Evolutionary conservation across 2,113 vertebrate species (phyloP), one percentile per base, ranked within the genome.

Genomic region (Sakesphorus luctuosus): DNA sequence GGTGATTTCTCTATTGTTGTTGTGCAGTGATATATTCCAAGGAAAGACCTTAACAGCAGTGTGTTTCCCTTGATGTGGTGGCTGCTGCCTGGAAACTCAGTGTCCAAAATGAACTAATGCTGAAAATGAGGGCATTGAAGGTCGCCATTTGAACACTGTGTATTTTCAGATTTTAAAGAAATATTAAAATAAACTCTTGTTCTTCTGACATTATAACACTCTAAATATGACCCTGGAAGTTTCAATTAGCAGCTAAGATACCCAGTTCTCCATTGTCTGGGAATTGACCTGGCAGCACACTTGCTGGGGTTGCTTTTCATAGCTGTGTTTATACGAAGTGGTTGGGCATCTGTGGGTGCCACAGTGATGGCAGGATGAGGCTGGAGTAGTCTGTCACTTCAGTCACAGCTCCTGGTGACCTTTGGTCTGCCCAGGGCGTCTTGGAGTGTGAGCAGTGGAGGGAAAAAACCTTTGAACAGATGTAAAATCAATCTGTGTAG

Each of bases 11-110:
- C 69, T 55, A 36, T 91, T 95, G 82, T 94, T 71, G 55, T 38
- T 91, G 67, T 80, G 59, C 86, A 50, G 33, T 73, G 68, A 66
- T 67, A 50, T 47, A 71, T 84, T 95, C 73, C 66, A 80, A 65
- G 40, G 58, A 68, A 72, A 33, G 52, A 59, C 67, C 68, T 67
- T 84, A 92, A 84, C 78, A 74, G 3, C 31, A 29, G 63, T 13
- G 33, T 40, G 12, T 78, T 82, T 84, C 61, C 84, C 35, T 81
- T 77, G 33, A 66, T 84, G 58, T 89, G 62, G 44, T 59, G 55
- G 38, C 43, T 80, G 74, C 89, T 89, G 62, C 47, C 43, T 38
- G 5, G 46, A 91, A 65, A 71, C 28, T n/a, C n/a, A 0, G 8
- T 8, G 25, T 46, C 50, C 17, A 59, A 47, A 87, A 65, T 31